A percentile compares a stretch with the other conserved stretches of the same genome.
phyloP scores from a whole-genome alignment of 2,888 invertebrate species.

The Thymelicus sylvestris region DNA sequence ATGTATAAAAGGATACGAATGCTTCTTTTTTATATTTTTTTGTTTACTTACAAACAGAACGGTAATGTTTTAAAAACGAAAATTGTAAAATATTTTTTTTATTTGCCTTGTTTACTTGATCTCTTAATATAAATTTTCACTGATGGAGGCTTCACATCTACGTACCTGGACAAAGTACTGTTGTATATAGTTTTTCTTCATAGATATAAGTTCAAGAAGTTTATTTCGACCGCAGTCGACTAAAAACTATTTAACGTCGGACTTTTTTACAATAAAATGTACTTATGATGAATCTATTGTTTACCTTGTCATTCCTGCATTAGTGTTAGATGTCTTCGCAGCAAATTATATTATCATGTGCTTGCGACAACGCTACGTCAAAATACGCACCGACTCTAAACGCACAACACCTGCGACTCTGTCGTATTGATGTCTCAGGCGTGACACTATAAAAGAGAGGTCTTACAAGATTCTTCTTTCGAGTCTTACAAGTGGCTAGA shows the following conservation, averaged over 20 bases:
- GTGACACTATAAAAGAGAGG: too few species aligned
- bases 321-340: background rate
- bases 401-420: too few species aligned
- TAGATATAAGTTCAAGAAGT: constrained; percentile 58
- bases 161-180: constrained; percentile 63
- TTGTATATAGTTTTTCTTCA: constrained; percentile 70
- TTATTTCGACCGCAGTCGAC: constrained; percentile 82
- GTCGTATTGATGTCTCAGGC: too few species aligned
- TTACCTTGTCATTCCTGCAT: background rate
- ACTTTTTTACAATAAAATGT: constrained; percentile 73
- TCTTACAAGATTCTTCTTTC: too few species aligned
- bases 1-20: constrained; percentile 40
- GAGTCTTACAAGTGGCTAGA: too few species aligned
- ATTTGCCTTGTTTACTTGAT: constrained; percentile 51
- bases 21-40: background rate
- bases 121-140: constrained; percentile 48
- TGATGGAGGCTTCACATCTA: constrained; percentile 52
- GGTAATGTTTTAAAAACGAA: constrained; percentile 2
- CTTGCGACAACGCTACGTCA: too few species aligned
- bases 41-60: background rate
- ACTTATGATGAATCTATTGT: constrained; percentile 47
- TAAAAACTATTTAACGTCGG: constrained; percentile 71
- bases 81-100: background rate
- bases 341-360: too few species aligned
- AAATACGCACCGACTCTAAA: too few species aligned